Conservation (phyloP, 2,113 vertebrate species). For the Rhea americana region DNA sequence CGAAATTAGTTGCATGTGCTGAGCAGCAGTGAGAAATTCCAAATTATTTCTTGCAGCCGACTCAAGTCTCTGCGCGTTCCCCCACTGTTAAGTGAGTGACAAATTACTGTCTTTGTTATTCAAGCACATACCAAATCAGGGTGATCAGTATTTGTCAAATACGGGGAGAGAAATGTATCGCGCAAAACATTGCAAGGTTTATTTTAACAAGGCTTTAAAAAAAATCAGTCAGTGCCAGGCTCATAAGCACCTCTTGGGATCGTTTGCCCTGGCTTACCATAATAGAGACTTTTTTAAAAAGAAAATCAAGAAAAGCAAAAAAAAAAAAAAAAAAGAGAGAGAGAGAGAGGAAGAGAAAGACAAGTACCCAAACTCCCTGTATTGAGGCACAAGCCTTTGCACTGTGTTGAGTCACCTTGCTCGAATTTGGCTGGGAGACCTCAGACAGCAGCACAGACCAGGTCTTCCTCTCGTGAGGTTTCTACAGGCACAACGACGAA, state of each 20-base stretch:
- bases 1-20: rapidly evolving
- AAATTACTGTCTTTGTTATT: background rate
- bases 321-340: too few relatives aligned
- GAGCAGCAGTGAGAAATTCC: background rate
- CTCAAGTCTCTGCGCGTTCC: rapidly evolving
- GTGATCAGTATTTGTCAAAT: background rate
- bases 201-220: constrained; percentile 1
- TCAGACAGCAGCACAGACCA: background rate
- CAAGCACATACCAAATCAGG: background rate
- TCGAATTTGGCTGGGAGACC: too few relatives aligned
- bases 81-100: background rate
- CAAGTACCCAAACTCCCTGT: rapidly evolving
- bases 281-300: background rate
- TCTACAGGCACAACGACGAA: background rate
- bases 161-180: background rate
- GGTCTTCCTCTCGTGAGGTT: background rate
- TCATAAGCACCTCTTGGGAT: background rate
- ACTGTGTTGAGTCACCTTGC: background rate
- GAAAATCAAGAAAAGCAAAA: too few relatives aligned
- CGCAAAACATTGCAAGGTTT: constrained; percentile 6
- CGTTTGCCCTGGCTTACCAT: background rate
- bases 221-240: background rate
- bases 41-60: background rate
- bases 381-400: background rate
- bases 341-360: too few relatives aligned